These are phyloP conservation scores for Leptocoma aspasia DNA, from an alignment of 2,113 vertebrate species.

Conservation along the genomic window DNA sequence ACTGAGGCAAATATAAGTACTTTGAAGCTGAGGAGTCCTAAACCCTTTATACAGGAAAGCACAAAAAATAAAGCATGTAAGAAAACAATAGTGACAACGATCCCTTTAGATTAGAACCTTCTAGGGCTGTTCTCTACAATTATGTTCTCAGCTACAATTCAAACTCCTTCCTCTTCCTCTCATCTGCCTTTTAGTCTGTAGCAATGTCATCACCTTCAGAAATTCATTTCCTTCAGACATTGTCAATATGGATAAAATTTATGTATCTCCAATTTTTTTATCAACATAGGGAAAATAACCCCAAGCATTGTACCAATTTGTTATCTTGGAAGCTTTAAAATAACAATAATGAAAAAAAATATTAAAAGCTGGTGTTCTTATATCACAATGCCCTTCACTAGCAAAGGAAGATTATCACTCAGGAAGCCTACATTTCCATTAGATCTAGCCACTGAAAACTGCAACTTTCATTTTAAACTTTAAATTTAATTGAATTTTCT, in stretches of 20 bases:
- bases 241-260: neutral
- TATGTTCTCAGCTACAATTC: neutral
- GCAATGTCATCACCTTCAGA: neutral
- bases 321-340: neutral
- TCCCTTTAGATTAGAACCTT: neutral
- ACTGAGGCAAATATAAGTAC: neutral
- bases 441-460: neutral
- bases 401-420: neutral
- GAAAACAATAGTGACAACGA: neutral
- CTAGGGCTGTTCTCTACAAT: neutral
- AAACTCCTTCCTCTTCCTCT: neutral
- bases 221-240: neutral
- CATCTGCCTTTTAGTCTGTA: neutral
- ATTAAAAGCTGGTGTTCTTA: neutral
- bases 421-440: neutral
- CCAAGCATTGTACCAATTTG: neutral
- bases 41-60: neutral
- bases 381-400: neutral
- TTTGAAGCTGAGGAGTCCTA: neutral
- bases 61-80: neutral
- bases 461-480: slow-evolving; percentile 1
- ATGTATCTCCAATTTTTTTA: neutral
- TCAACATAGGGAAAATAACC: neutral
- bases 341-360: neutral
- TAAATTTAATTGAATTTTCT: neutral